Evolutionary conservation across 2,113 vertebrate genomes (phyloP).

Genomic region (Passer montanus): DNA sequence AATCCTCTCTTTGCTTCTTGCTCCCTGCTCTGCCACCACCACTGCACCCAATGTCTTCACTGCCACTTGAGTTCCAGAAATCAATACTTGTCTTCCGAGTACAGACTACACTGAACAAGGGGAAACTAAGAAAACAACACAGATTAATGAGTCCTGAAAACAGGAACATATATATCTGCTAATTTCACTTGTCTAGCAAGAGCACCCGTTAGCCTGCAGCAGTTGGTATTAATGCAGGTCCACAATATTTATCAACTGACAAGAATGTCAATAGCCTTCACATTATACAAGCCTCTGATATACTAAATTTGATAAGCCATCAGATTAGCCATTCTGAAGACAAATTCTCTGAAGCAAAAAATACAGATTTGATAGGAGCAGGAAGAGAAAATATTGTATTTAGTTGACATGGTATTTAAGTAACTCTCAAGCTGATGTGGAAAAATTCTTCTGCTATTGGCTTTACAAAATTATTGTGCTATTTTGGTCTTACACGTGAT

Average conservation of each 20-base stretch:
- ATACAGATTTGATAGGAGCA: neutral
- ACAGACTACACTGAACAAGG: neutral
- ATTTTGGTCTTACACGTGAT: neutral
- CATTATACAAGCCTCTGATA: neutral
- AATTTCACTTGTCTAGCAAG: neutral
- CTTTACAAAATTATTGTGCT: constrained; percentile 33
- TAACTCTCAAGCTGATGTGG: neutral
- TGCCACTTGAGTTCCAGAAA: constrained; percentile 10
- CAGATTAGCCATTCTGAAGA: neutral
- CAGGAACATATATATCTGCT: neutral
- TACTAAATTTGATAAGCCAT: neutral
- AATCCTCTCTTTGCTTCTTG: neutral
- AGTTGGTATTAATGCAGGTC: neutral
- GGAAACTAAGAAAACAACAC: neutral
- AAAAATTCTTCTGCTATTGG: neutral
- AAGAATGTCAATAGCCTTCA: neutral
- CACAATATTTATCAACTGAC: neutral
- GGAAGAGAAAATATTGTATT: neutral
- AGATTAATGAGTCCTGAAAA: constrained; percentile 45
- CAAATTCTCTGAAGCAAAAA: neutral
- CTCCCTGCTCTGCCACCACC: neutral
- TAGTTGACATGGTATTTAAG: neutral
- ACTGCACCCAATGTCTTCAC: neutral
- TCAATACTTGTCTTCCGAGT: neutral
- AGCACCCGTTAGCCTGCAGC: neutral